phyloP scores from a whole-genome alignment of 2,888 invertebrate species.

The Epinotia bilunana region DNA sequence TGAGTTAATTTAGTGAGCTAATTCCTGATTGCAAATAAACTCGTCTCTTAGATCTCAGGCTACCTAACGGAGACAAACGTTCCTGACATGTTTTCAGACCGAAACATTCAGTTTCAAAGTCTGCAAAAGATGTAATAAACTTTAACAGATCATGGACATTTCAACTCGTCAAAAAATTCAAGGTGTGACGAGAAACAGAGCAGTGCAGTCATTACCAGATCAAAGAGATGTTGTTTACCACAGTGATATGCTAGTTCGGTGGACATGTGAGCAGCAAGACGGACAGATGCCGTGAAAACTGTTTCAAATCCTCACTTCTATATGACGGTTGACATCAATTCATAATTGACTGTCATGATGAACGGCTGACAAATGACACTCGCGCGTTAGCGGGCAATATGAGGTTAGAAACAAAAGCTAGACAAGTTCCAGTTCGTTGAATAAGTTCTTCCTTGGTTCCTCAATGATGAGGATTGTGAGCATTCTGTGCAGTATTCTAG shows the following conservation, averaged over 20 bases:
- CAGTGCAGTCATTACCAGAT: slow-evolving; percentile 31
- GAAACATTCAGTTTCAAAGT: slow-evolving; percentile 13
- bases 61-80: slow-evolving; percentile 5
- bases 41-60: slow-evolving; percentile 1
- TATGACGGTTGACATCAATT: slow-evolving; percentile 22
- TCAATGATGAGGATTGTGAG: no score
- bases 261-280: slow-evolving; percentile 23
- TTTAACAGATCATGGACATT: slow-evolving; percentile 15
- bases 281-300: slow-evolving; percentile 37
- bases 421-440: neutral
- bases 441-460: neutral
- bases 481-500: no score
- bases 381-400: neutral
- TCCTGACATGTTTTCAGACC: neutral
- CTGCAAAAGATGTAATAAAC: slow-evolving; percentile 3
- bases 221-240: slow-evolving; percentile 37
- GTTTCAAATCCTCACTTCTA: slow-evolving; percentile 21
- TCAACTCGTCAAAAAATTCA: slow-evolving; percentile 32
- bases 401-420: slow-evolving; percentile 14
- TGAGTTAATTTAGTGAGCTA: neutral
- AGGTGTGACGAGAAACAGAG: slow-evolving; percentile 38
- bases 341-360: slow-evolving; percentile 32
- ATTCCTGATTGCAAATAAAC: slow-evolving; percentile 1
- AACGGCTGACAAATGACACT: slow-evolving; percentile 8
- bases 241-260: slow-evolving; percentile 36